Conservation (phyloP, 2,113 vertebrate species). For the Edolisoma coerulescens region DNA sequence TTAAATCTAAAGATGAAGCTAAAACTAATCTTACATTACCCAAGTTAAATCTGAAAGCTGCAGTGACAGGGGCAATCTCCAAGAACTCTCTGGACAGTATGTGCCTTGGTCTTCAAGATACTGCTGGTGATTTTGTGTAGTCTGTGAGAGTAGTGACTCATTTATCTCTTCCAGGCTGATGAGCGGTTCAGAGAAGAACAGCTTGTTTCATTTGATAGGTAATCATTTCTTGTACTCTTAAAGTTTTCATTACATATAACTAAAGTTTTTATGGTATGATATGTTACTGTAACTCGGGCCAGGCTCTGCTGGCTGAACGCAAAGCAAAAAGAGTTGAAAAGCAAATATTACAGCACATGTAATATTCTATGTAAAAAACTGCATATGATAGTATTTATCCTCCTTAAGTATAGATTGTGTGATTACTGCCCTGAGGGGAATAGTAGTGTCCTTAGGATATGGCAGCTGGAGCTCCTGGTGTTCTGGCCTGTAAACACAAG, state of each 20-base stretch:
- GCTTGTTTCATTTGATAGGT: conserved; percentile 95
- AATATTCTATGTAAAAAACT: background rate
- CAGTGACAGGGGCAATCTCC: background rate
- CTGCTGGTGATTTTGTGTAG: background rate
- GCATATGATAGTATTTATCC: background rate
- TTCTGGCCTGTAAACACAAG: background rate
- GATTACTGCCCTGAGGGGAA: background rate
- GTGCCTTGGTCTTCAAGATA: background rate
- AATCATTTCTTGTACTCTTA: conserved; percentile 20
- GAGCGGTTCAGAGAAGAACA: conserved; percentile 86
- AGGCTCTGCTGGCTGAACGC: background rate
- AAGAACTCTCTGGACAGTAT: background rate
- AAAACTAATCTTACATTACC: background rate
- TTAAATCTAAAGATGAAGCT: background rate
- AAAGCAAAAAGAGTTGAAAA: background rate
- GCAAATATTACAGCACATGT: background rate
- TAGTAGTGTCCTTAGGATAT: background rate
- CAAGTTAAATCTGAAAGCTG: background rate
- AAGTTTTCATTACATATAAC: background rate
- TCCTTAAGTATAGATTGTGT: background rate
- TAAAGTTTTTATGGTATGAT: background rate
- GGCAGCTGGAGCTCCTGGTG: background rate
- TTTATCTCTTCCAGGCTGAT: conserved; percentile 76
- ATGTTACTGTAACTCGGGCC: background rate
- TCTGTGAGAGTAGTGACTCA: background rate